These are phyloP conservation scores for Fratercula arctica DNA, from an alignment of 2,797 vertebrate genomes.

Conservation along the genomic window DNA sequence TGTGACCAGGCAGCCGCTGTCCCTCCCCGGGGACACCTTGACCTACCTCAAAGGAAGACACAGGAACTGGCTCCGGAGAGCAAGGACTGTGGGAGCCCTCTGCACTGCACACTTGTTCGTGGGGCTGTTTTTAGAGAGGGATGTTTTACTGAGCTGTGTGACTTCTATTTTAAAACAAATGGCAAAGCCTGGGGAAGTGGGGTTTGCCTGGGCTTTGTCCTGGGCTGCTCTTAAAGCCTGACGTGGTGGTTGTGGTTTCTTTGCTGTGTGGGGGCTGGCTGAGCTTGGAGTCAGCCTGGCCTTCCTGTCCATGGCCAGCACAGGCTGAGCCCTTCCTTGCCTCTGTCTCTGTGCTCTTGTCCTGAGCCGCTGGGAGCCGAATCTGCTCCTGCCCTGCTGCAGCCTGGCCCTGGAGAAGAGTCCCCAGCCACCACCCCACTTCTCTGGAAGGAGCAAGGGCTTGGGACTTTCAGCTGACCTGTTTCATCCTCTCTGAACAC, in stretches of 20 bases:
- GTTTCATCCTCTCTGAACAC: neutral
- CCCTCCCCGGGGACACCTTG: neutral
- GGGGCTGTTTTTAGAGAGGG: neutral
- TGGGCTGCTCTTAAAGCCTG: neutral
- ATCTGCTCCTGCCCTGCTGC: neutral
- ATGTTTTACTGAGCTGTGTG: neutral
- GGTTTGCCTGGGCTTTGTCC: neutral
- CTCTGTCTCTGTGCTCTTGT: neutral
- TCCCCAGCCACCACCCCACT: neutral
- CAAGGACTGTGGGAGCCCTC: neutral
- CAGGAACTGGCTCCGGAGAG: neutral
- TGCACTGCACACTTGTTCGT: neutral
- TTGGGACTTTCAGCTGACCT: neutral
- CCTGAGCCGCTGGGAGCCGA: neutral
- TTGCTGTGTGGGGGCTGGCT: neutral
- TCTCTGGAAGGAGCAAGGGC: neutral
- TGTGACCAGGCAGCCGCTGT: slow-evolving; percentile 7
- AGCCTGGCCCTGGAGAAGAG: neutral
- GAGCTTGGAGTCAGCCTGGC: neutral
- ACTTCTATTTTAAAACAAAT: neutral
- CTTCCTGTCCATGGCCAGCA: neutral
- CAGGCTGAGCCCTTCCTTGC: accelerated
- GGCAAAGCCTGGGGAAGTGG: neutral
- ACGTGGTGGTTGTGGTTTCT: neutral
- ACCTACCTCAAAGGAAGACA: slow-evolving; percentile 69